phyloP scores from a whole-genome alignment of 2,888 invertebrate species.

The Drosophila fungiperda region DNA sequence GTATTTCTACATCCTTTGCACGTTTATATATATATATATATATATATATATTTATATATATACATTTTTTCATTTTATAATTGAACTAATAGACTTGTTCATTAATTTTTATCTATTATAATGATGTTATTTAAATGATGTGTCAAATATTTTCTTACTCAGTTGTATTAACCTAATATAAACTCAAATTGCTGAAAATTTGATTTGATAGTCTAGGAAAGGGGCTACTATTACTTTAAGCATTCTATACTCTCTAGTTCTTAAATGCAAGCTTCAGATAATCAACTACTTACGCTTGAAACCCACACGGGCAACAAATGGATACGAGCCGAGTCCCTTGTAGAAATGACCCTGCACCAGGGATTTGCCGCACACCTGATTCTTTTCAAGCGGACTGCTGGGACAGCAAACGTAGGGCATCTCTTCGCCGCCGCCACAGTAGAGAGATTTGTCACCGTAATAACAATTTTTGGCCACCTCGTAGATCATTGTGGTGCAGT shows the following conservation, averaged over 20 bases:
- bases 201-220: background rate
- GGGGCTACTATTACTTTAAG: background rate
- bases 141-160: background rate
- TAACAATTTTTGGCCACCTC: conserved; percentile 85
- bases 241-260: background rate
- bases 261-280: background rate
- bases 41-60: background rate
- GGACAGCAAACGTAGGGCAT: conserved; percentile 85
- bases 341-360: conserved; percentile 89
- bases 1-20: background rate
- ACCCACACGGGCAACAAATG: conserved; percentile 91
- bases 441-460: conserved; percentile 84
- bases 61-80: too few species aligned
- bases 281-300: conserved; percentile 88
- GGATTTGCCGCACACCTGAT: conserved; percentile 88
- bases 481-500: conserved; percentile 84
- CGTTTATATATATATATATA: background rate
- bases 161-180: background rate
- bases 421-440: conserved; percentile 84
- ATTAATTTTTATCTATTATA: background rate
- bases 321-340: conserved; percentile 90
- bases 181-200: background rate
- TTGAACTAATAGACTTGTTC: background rate
- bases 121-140: background rate
- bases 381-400: conserved; percentile 84